A percentile compares a stretch with the other conserved stretches of the same genome.
phyloP scores from a whole-genome alignment of 2,888 invertebrate genomes.

The Nebria salina region DNA sequence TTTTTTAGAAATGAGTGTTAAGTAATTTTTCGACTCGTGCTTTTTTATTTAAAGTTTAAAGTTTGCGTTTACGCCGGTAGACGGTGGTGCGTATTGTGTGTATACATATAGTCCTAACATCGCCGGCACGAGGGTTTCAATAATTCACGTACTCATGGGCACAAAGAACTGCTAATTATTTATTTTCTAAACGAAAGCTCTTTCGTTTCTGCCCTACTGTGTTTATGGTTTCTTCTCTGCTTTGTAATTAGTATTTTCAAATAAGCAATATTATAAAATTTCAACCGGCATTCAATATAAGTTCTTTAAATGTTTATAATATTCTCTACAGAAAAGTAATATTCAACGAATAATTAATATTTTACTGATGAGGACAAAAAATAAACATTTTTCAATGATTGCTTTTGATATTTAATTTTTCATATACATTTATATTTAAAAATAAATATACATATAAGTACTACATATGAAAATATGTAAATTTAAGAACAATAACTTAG shows the following conservation, averaged over 20 bases:
- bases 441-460: not conserved
- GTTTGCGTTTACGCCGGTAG: not conserved
- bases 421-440: not conserved
- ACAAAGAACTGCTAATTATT: slow-evolving; percentile 53
- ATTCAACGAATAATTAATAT: no score
- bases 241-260: slow-evolving; percentile 31
- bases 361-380: no score
- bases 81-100: not conserved
- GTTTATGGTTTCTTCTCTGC: slow-evolving; percentile 44
- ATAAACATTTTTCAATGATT: no score
- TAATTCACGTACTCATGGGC: slow-evolving; percentile 50
- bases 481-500: not conserved
- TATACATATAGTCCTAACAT: not conserved
- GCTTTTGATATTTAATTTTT: no score
- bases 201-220: slow-evolving; percentile 48
- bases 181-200: slow-evolving; percentile 53
- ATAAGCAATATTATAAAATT: slow-evolving; percentile 20
- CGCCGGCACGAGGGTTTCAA: slow-evolving; percentile 44
- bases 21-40: not conserved
- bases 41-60: not conserved
- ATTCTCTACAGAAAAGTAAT: no score
- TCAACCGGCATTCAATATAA: not conserved
- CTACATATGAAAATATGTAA: not conserved
- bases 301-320: no score
- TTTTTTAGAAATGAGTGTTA: not conserved